Percentiles rank a stretch among this genome's conserved stretches.
Conservation (phyloP, 2,888 invertebrate genomes). For the Iselma pallidipennis region DNA sequence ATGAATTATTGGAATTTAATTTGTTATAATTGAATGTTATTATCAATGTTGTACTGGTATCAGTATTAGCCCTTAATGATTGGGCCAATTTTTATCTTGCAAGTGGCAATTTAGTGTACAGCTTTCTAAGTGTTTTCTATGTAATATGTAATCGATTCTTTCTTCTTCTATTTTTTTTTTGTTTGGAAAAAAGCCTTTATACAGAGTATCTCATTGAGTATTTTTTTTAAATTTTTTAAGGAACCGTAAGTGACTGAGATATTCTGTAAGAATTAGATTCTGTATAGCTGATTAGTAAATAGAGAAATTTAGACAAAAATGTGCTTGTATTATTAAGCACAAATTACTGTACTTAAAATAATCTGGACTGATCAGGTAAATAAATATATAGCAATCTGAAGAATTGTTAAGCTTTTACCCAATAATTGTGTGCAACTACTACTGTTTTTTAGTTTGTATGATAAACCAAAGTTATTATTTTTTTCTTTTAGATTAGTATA, state of each 20-base stretch:
- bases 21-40: too few species aligned
- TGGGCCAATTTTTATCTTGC: neutral
- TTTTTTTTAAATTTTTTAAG: neutral
- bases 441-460: constrained; percentile 28
- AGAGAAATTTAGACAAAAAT: constrained; percentile 16
- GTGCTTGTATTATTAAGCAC: neutral
- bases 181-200: neutral
- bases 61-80: constrained; percentile 7
- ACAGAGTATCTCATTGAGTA: neutral
- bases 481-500: constrained; percentile 21
- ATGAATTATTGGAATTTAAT: too few species aligned
- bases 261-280: constrained; percentile 34
- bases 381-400: constrained; percentile 23
- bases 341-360: constrained; percentile 32
- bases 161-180: constrained; percentile 10
- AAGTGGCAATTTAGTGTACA: constrained; percentile 24
- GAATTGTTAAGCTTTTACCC: constrained; percentile 15
- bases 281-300: constrained; percentile 30
- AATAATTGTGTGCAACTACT: constrained; percentile 24
- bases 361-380: neutral
- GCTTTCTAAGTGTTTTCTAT: constrained; percentile 27
- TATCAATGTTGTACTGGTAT: neutral
- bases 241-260: neutral
- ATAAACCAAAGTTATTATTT: constrained; percentile 37
- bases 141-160: constrained; percentile 28